Base-by-base conservation (phyloP, 2,888 invertebrate species). In the Rhagonycha lutea region DNA sequence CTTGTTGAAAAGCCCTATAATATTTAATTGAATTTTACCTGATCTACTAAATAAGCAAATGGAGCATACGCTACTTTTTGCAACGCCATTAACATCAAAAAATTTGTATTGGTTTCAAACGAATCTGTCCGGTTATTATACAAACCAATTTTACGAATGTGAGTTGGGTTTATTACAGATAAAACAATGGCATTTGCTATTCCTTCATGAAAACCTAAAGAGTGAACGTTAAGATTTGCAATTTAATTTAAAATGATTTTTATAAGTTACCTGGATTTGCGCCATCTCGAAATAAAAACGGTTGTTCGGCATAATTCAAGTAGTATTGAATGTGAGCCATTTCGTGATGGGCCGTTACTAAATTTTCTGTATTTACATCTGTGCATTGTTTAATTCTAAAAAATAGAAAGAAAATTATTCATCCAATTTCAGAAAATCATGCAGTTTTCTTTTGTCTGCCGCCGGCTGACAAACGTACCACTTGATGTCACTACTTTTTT, bases 301-400 rank as follows among this genome's bases (percentile, higher is more conserved):
- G 94, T 81, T 94, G 94, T 67, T 94, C 92, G 0, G 92, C 89
- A 84, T 96, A 96, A 79, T 95, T 93, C 62, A 95, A 88, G 83
- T 94, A 95, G 85, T 96, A 96, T 83, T 96, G 93, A 0, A 95
- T 89, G 84, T 95, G 95, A 0, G 95, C 92, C 93, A 96, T 94
- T 88, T 96, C 95, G 82, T 95, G 95, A 84, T 96, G 95, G 0
- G 93, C 92, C 0, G 94, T 93, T 23, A 95, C 88, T 61, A 96
- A 88, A 85, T 95, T 94, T 14, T 94, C 92, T 91, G 94, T 92
- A 4, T 92, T 93, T 5, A 95, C 91, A 83, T 93, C 92, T 0
- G 95, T 95, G 84, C 96, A 96, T 85, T 95, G 94, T 82, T 95
- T 96, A 78, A 96, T 95, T 83, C 95, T 94, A 12, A 9, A 73